These are phyloP conservation scores for Zaprionus ghesquierei DNA, from an alignment of 1,140 invertebrate genomes.

Conservation along the genomic window DNA sequence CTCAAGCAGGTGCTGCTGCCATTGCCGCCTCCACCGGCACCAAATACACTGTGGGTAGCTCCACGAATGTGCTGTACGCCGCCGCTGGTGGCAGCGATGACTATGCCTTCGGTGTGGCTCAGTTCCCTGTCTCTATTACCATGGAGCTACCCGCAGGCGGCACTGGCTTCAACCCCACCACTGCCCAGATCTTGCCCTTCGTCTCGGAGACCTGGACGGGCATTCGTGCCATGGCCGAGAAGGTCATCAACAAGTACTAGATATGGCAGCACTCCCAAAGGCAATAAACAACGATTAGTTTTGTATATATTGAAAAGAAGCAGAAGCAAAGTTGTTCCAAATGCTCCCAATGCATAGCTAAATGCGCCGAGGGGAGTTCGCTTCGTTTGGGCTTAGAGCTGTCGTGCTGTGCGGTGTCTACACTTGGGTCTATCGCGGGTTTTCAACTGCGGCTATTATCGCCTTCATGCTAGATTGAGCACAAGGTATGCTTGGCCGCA, in stretches of 20 bases:
- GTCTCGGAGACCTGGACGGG: slow-evolving; percentile 90
- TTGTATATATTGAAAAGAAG: slow-evolving; percentile 15
- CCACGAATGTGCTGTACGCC: slow-evolving; percentile 85
- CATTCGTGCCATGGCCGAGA: slow-evolving; percentile 83
- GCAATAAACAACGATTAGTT: slow-evolving; percentile 23
- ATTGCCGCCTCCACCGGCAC: slow-evolving; percentile 83
- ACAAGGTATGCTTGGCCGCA: background rate
- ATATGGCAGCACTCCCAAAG: background rate
- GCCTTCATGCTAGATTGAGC: background rate
- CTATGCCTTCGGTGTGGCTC: slow-evolving; percentile 85
- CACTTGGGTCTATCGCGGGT: background rate
- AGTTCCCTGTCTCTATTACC: slow-evolving; percentile 87
- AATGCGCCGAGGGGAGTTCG: background rate
- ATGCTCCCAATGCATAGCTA: background rate
- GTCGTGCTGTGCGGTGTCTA: slow-evolving; percentile 14
- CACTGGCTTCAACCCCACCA: slow-evolving; percentile 86
- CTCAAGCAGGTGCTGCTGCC: slow-evolving; percentile 82
- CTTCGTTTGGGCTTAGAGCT: background rate
- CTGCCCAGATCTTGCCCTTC: slow-evolving; percentile 85
- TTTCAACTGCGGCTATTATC: background rate
- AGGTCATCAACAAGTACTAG: slow-evolving; percentile 68
- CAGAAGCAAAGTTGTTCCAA: background rate
- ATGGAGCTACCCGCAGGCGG: slow-evolving; percentile 88
- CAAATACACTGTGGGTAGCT: slow-evolving; percentile 86
- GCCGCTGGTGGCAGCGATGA: slow-evolving; percentile 86